phyloP scores from a whole-genome alignment of 2,113 vertebrate genomes.

The Sus scrofa region T2T-Sscrofa CM000820.6:43963501-43964000 shows the following conservation, averaged over 20 bases:
- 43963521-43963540: neutral
- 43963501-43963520: neutral
- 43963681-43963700: neutral
- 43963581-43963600: neutral
- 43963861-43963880: constrained; percentile 84
- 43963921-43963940: constrained; percentile 76
- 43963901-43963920: constrained; percentile 79
- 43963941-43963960: constrained; percentile 49
- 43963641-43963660: constrained; percentile 1
- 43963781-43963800: constrained; percentile 77
- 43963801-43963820: constrained; percentile 84
- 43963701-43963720: constrained; percentile 26
- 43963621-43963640: neutral
- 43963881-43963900: constrained; percentile 83
- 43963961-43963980: constrained; percentile 1
- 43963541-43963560: neutral
- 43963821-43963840: constrained; percentile 82
- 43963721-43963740: neutral
- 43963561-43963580: neutral
- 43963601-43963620: neutral
- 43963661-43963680: constrained; percentile 10
- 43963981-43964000: neutral
- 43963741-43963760: constrained; percentile 72
- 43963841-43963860: constrained; percentile 82
- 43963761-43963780: constrained; percentile 73